Evolutionary conservation across 35 echinoderm and acorn worm species (phyloP), one percentile per base, ranked within the genome.

Genomic region (Diadema setosum): DNA sequence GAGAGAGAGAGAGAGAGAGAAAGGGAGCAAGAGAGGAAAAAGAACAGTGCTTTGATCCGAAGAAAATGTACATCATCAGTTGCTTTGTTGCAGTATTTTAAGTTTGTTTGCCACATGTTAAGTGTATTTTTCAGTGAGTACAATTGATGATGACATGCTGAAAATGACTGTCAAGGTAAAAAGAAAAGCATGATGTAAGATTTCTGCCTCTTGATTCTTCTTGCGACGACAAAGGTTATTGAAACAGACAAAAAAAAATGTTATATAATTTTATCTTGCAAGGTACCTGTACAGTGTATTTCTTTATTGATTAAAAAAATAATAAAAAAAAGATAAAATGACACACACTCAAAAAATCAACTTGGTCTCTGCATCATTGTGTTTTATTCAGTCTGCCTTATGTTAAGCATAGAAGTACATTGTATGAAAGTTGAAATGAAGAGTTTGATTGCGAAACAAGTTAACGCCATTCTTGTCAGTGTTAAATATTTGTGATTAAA

Each of bases 211-310:
- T n/a, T n/a, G n/a, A n/a, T n/a, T n/a, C n/a, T n/a, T n/a, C n/a
- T n/a, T n/a, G n/a, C n/a, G n/a, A n/a, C n/a, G n/a, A n/a, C n/a
- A n/a, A n/a, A n/a, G n/a, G n/a, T n/a, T 67, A 26, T 67, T 67
- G 63, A 26, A 67, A 67, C 63, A 67, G 4, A 67, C 63, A 67
- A 67, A 67, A 84, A 87, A 48, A 43, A 31, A 45, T 42, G 75
- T 34, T 46, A 58, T 87, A 70, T 87, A 87, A 87, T 65, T 87
- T 87, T 87, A 75, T 87, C 85, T 70, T 87, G 85, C 64, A 37
- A 87, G 60, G 85, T 87, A 87, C 85, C 40, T 87, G 85, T 87
- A 87, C 43, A 87, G 64, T 73, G 85, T 70, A 74, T 87, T 33
- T 48, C 63, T 87, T 84, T 87, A 87, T 73, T 73, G 64, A 75